Percentiles rank a stretch among this genome's conserved stretches.
These are phyloP conservation scores for Carterocephalus palaemon DNA, from an alignment of 2,888 invertebrate species.

Conservation along the genomic window DNA sequence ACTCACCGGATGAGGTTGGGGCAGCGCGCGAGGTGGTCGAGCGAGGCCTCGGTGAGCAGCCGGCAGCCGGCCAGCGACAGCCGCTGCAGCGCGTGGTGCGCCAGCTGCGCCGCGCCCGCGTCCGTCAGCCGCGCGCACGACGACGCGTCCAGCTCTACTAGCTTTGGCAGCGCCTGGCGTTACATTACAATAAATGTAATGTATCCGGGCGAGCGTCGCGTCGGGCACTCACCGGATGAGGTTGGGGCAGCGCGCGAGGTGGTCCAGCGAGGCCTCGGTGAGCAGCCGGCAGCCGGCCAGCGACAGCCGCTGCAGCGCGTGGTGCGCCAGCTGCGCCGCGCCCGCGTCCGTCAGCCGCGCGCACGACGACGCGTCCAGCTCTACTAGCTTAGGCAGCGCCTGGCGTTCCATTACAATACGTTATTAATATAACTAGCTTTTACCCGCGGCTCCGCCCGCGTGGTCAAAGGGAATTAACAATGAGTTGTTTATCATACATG, in stretches of 20 bases:
- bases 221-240: constrained; percentile 81
- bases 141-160: constrained; percentile 88
- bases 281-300: constrained; percentile 89
- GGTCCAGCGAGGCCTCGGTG: constrained; percentile 90
- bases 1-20: constrained; percentile 81
- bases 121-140: constrained; percentile 94
- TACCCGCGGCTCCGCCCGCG: too few species aligned
- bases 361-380: constrained; percentile 91
- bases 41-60: constrained; percentile 87
- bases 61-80: constrained; percentile 91
- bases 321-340: constrained; percentile 90
- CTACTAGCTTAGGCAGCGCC: constrained; percentile 85
- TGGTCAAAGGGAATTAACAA: too few species aligned
- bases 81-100: constrained; percentile 85
- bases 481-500: too few species aligned
- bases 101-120: constrained; percentile 92
- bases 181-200: not conserved
- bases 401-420: too few species aligned
- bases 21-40: constrained; percentile 89
- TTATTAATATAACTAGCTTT: too few species aligned
- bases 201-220: too few species aligned
- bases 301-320: constrained; percentile 86
- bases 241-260: constrained; percentile 86
- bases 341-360: constrained; percentile 93
- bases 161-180: constrained; percentile 84